A percentile compares a stretch with the other conserved stretches of the same genome.
Evolutionary conservation across 1,140 invertebrate species (phyloP).

Genomic region (Cecropterus lyciades): DNA sequence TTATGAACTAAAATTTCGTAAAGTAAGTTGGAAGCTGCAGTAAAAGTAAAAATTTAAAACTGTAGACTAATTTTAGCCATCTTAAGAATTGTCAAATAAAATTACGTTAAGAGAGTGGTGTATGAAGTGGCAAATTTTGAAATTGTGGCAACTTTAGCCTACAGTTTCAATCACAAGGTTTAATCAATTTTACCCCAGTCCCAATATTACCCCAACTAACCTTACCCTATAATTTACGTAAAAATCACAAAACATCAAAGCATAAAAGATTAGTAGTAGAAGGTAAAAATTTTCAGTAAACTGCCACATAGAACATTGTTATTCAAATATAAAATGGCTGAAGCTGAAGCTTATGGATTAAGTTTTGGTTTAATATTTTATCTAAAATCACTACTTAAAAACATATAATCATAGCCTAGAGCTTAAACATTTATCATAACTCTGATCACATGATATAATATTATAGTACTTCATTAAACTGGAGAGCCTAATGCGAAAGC

Average conservation of each 20-base stretch:
- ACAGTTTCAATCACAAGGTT: too few relatives aligned
- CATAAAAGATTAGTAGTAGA: neutral
- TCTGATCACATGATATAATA: neutral
- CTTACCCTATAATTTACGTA: neutral
- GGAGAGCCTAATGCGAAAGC: neutral
- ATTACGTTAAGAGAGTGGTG: too few relatives aligned
- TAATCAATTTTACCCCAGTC: too few relatives aligned
- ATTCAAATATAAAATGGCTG: neutral
- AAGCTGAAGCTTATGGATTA: conserved; percentile 1
- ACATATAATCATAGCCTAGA: conserved; percentile 15
- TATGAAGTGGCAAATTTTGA: too few relatives aligned
- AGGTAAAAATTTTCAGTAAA: neutral
- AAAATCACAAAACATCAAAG: conserved; percentile 1
- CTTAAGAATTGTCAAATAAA: too few relatives aligned
- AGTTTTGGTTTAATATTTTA: neutral
- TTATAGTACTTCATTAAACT: neutral
- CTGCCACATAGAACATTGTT: too few relatives aligned
- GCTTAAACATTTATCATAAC: neutral
- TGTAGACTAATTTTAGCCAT: too few relatives aligned
- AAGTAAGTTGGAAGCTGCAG: too few relatives aligned
- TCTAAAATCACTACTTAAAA: conserved; percentile 10
- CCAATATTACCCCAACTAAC: neutral
- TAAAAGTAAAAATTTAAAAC: too few relatives aligned
- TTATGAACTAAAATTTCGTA: too few relatives aligned
- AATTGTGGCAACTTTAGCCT: too few relatives aligned